Evolutionary conservation across 2,888 invertebrate genomes (phyloP).

Genomic region (Lochmaea crataegi): DNA sequence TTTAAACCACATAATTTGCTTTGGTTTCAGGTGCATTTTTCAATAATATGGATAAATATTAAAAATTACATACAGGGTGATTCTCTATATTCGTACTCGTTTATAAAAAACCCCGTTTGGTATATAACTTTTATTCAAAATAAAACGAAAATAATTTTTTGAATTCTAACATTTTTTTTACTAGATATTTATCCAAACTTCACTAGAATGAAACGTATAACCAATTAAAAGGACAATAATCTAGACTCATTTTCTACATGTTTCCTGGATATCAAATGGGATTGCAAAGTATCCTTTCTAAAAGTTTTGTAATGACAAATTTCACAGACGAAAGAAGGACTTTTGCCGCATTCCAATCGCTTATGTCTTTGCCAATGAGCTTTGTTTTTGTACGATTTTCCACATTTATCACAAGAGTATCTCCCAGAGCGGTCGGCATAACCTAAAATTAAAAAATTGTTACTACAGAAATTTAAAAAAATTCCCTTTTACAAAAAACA

Average conservation of each 20-base stretch:
- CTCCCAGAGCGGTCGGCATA: conserved; percentile 5
- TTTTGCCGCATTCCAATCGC: conserved; percentile 42
- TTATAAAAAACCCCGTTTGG: too few relatives aligned
- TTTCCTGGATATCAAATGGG: conserved; percentile 19
- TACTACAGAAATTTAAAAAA: background rate
- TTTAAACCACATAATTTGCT: too few relatives aligned
- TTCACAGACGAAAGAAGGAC: conserved; percentile 29
- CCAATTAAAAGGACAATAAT: background rate
- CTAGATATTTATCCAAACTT: too few relatives aligned
- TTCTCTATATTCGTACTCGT: too few relatives aligned
- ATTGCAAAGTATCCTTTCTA: conserved; percentile 39
- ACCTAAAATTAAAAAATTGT: conserved; percentile 20
- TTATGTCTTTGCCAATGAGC: conserved; percentile 38
- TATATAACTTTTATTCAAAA: too few relatives aligned
- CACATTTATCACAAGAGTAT: conserved; percentile 39
- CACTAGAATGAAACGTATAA: too few relatives aligned
- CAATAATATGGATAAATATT: too few relatives aligned
- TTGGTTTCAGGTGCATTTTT: too few relatives aligned
- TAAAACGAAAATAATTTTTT: too few relatives aligned
- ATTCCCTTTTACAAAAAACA: background rate
- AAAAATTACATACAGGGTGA: too few relatives aligned
- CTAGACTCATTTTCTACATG: conserved; percentile 8
- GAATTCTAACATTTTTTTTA: too few relatives aligned
- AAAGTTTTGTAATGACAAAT: conserved; percentile 44
- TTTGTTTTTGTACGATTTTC: conserved; percentile 40